phyloP scores from a whole-genome alignment of 2,797 vertebrate genomes.

The Poecilia picta region DNA sequence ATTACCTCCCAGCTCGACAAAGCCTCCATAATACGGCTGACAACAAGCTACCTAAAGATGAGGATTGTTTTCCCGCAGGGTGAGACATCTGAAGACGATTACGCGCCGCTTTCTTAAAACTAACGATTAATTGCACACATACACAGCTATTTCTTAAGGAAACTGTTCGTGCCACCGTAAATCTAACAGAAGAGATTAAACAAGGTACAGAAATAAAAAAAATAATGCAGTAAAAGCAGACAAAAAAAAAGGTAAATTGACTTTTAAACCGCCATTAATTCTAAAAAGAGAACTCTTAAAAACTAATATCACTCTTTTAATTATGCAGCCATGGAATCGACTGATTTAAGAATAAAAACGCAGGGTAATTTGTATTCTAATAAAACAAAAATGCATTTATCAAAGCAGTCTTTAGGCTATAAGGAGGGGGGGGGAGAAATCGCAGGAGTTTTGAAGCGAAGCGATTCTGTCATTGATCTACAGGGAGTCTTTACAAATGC shows the following conservation, averaged over 20 bases:
- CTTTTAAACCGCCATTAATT: too few relatives aligned
- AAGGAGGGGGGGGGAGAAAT: rapidly evolving
- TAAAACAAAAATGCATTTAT: neutral
- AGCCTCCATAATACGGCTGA: conserved; percentile 95
- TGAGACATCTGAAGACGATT: conserved; percentile 71
- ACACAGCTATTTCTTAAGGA: too few relatives aligned
- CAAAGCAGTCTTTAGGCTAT: neutral
- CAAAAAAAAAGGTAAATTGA: too few relatives aligned
- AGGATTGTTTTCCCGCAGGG: conserved; percentile 97
- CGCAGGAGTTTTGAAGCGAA: neutral
- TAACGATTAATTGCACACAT: too few relatives aligned
- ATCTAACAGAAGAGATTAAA: neutral
- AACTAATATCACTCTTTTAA: neutral
- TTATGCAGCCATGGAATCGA: neutral
- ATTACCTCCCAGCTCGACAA: conserved; percentile 98
- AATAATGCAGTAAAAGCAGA: neutral
- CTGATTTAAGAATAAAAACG: neutral
- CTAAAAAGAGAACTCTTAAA: neutral
- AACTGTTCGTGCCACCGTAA: neutral
- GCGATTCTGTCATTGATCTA: conserved; percentile 8
- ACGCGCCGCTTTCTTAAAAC: neutral
- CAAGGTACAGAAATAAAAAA: neutral
- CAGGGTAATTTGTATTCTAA: neutral
- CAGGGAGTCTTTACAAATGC: conserved; percentile 50
- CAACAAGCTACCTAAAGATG: conserved; percentile 98